Percentiles rank a stretch among this genome's conserved stretches.
Evolutionary conservation across 2,797 vertebrate species (phyloP).

Genomic region (Australoheros facetus): DNA sequence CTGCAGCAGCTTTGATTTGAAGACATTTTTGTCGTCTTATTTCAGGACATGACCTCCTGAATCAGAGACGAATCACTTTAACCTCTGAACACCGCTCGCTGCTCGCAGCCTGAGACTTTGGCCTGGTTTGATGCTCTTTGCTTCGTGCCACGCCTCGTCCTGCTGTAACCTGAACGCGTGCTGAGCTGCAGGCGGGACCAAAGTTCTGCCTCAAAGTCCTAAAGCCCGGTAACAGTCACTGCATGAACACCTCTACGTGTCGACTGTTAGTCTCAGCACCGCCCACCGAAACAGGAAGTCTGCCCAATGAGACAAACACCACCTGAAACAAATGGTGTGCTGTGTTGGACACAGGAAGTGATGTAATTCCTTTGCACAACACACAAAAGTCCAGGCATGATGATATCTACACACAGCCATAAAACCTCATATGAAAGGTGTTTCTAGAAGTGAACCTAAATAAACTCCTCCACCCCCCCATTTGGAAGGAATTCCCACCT

Average conservation of each 20-base stretch:
- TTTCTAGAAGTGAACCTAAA: neutral
- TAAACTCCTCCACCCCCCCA: conserved; percentile 2
- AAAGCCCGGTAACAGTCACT: too few species aligned
- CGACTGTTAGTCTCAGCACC: neutral
- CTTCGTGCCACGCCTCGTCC: too few species aligned
- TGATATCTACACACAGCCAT: neutral
- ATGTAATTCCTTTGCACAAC: neutral
- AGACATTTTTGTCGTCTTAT: too few species aligned
- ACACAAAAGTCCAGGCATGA: neutral
- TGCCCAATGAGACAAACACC: rapidly evolving
- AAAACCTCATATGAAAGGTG: neutral
- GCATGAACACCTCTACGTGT: too few species aligned
- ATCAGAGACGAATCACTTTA: too few species aligned
- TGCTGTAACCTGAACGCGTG: neutral
- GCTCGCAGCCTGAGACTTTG: neutral
- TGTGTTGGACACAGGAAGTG: rapidly evolving
- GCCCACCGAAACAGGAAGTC: neutral
- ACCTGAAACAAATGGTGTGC: neutral
- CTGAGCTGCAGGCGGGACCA: too few species aligned
- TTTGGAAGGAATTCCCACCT: conserved; percentile 16
- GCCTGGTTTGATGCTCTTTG: too few species aligned
- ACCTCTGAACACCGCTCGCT: too few species aligned
- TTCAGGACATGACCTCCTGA: too few species aligned
- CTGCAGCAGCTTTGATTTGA: neutral
- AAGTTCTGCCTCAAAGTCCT: too few species aligned